Conservation (phyloP, 2,888 invertebrate genomes). For the Phania funesta region DNA sequence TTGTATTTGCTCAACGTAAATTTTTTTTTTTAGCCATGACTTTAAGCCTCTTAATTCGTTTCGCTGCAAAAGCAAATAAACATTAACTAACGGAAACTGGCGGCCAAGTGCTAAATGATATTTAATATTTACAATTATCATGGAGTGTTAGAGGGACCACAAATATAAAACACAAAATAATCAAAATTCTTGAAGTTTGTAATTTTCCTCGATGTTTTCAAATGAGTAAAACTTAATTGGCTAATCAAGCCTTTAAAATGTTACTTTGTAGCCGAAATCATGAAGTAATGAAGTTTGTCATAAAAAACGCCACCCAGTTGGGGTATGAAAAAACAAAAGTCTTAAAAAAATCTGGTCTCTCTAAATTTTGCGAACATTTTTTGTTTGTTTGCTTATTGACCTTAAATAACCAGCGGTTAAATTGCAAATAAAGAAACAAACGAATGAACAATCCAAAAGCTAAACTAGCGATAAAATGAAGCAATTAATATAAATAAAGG, state of each 20-base stretch:
- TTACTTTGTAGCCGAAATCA: background rate
- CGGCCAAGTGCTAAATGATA: no score
- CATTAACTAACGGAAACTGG: background rate
- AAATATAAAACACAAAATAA: background rate
- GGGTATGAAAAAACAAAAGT: background rate
- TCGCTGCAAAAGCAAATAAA: background rate
- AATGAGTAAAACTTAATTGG: background rate
- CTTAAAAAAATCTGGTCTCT: background rate
- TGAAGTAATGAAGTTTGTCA: background rate
- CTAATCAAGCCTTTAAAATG: background rate
- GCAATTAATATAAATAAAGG: no score
- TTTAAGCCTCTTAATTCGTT: background rate
- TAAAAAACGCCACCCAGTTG: background rate
- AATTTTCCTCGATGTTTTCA: background rate
- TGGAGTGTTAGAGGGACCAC: background rate
- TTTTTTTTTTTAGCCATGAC: background rate
- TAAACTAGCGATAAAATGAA: background rate
- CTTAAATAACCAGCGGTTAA: slow-evolving; percentile 24
- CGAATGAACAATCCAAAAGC: background rate
- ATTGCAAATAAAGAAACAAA: slow-evolving; percentile 10
- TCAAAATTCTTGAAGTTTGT: background rate
- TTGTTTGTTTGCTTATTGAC: slow-evolving; percentile 6
- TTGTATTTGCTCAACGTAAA: background rate
- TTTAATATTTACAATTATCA: background rate
- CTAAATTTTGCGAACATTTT: background rate